phyloP scores from a whole-genome alignment of 2,113 vertebrate genomes.

The Piaya cayana region DNA sequence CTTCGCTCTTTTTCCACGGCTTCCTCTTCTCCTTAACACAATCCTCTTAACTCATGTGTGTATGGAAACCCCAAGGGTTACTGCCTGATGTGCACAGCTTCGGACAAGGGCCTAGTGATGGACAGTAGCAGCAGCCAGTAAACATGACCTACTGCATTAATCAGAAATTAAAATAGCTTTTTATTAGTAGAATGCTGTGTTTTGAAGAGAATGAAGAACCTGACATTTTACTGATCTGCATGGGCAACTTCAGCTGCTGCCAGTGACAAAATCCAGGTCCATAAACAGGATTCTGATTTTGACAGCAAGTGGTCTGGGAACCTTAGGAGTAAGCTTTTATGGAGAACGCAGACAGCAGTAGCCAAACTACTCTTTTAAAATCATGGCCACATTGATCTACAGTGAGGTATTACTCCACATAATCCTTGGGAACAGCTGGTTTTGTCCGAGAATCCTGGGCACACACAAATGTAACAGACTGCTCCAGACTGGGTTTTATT shows the following conservation, averaged over 20 bases:
- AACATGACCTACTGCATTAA: neutral
- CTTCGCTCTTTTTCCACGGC: neutral
- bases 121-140: neutral
- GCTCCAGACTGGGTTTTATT: slow-evolving; percentile 77
- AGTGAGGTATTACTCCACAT: neutral
- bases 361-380: neutral
- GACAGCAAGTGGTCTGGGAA: neutral
- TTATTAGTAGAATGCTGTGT: neutral
- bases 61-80: neutral
- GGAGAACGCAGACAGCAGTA: neutral
- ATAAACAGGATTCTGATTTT: neutral
- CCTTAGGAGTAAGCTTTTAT: neutral
- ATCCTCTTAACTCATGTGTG: neutral
- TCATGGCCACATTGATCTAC: neutral
- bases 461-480: slow-evolving; percentile 39
- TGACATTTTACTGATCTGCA: neutral
- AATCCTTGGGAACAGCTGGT: neutral
- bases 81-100: accelerated
- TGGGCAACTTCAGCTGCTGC: neutral
- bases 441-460: slow-evolving; percentile 2
- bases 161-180: neutral
- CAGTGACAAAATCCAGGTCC: neutral
- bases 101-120: neutral
- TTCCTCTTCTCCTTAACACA: neutral
- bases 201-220: neutral